Evolutionary conservation across 2,113 vertebrate genomes (phyloP), one percentile per base, ranked within the genome.

Genomic region (Rhombomys opimus): DNA sequence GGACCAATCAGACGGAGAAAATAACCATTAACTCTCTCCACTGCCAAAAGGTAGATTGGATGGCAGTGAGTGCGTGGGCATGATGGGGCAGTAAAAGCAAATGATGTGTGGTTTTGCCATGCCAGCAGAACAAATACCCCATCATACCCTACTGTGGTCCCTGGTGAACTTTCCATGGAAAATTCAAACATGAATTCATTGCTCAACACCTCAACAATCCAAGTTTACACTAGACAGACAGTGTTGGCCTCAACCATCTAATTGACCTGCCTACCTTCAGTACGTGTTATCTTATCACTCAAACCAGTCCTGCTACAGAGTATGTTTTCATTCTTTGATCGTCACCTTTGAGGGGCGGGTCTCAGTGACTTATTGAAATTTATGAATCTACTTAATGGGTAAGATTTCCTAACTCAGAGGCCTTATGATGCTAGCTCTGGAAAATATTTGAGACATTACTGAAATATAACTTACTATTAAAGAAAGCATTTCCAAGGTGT

Each of bases 381-480:
- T 87, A 87, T 23, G 38, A 13, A 68, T 52, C 20, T 86, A 50
- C 68, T 32, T 93, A 81, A 59, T 50, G 59, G 2, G 32, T 30
- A 89, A 77, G 46, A 76, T 88, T 95, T 41, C 46, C 57, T 92
- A 57, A 91, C 38, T 59, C 32, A 54, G 38, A 76, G 22, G 18
- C 0, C 14, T 80, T 86, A 54, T 86, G 11, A 12, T 1, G 20
- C 38, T 95, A 90, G 32, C 0, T 87, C 89, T 77, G 20, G 15
- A 86, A 91, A 95, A 61, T 32, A 94, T 89, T 96, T 2, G 76
- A 15, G 20, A 86, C 13, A 81, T 41, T 95, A 63, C 6, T 84
- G 11, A 93, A 93, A 86, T 1, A 2, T 25, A 86, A 73, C 23
- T 81, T 27, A 50, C 81, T 68, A 86, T 68, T 73, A 63, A 78